Evolutionary conservation across 92 coral and sea anemone species (phyloP).

Genomic region (Ricordea florida): DNA sequence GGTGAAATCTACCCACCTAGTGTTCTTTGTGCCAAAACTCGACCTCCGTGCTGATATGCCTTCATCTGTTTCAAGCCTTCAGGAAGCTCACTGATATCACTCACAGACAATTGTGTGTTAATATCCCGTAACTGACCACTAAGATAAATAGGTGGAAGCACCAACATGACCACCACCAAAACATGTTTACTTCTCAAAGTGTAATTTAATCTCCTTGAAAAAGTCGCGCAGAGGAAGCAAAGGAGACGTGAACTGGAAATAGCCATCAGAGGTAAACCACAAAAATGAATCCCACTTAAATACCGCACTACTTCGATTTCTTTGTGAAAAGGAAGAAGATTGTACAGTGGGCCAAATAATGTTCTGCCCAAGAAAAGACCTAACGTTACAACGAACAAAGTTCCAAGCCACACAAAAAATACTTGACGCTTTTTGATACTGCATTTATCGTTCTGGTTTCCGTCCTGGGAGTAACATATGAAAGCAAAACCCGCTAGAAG

Average conservation of each 20-base stretch:
- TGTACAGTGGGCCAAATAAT: constrained; percentile 52
- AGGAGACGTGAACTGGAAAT: constrained; percentile 36
- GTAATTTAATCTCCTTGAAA: constrained; percentile 10
- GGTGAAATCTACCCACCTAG: constrained; percentile 51
- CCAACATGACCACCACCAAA: constrained; percentile 30
- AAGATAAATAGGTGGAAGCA: constrained; percentile 52
- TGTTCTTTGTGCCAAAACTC: constrained; percentile 54
- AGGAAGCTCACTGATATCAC: constrained; percentile 24
- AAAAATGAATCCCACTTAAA: constrained; percentile 65
- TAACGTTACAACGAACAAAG: constrained; percentile 32
- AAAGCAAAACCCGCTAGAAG: constrained; percentile 39
- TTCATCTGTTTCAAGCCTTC: constrained; percentile 20
- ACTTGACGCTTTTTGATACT: constrained; percentile 3
- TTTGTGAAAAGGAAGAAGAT: constrained; percentile 68
- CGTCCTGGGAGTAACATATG: constrained; percentile 24
- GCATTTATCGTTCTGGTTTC: not conserved
- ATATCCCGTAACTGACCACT: constrained; percentile 22
- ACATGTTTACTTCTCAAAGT: not conserved
- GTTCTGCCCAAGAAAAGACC: constrained; percentile 69
- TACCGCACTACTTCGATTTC: constrained; percentile 74
- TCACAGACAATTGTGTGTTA: constrained; percentile 44
- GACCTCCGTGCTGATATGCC: constrained; percentile 49
- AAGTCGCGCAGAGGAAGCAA: constrained; percentile 24
- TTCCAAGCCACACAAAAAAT: constrained; percentile 44
- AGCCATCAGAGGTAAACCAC: constrained; percentile 60